Conservation (phyloP, 1,140 invertebrate genomes). For the Antheraea mylitta region DNA sequence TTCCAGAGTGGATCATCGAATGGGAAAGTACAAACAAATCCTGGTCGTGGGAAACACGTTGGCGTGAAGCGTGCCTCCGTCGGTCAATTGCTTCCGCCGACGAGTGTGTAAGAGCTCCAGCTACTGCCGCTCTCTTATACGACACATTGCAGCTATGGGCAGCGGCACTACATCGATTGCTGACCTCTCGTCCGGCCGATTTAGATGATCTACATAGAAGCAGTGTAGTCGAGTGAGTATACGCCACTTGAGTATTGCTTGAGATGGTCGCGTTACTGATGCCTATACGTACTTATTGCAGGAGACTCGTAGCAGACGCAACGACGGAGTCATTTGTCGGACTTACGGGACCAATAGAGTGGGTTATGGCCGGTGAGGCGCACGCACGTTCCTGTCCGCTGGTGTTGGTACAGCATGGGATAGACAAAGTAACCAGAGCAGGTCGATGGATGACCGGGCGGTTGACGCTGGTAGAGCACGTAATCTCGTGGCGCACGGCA, state of each 20-base stretch:
- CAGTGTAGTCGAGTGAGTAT: conserved; percentile 32
- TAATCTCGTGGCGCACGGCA: conserved; percentile 80
- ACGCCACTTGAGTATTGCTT: neutral
- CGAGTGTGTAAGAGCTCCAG: conserved; percentile 11
- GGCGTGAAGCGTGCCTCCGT: conserved; percentile 4
- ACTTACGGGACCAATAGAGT: conserved; percentile 20
- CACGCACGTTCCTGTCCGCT: conserved; percentile 25
- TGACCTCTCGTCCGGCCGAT: conserved; percentile 31
- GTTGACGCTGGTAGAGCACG: conserved; percentile 11
- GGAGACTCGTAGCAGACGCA: conserved; percentile 19
- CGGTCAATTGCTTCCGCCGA: conserved; percentile 13
- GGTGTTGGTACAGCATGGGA: conserved; percentile 30
- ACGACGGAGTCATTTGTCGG: conserved; percentile 10
- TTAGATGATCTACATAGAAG: conserved; percentile 49
- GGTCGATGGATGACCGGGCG: conserved; percentile 12
- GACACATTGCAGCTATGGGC: conserved; percentile 52
- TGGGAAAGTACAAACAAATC: conserved; percentile 17
- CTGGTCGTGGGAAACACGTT: conserved; percentile 11
- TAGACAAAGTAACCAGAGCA: conserved; percentile 14
- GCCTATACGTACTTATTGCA: neutral
- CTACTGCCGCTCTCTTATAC: conserved; percentile 41
- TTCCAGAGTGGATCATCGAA: conserved; percentile 16
- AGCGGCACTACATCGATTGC: conserved; percentile 31
- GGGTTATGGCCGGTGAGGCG: conserved; percentile 20
- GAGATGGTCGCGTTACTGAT: neutral